Conservation (phyloP, 2,797 vertebrate genomes). For the Capromys pilorides region DNA sequence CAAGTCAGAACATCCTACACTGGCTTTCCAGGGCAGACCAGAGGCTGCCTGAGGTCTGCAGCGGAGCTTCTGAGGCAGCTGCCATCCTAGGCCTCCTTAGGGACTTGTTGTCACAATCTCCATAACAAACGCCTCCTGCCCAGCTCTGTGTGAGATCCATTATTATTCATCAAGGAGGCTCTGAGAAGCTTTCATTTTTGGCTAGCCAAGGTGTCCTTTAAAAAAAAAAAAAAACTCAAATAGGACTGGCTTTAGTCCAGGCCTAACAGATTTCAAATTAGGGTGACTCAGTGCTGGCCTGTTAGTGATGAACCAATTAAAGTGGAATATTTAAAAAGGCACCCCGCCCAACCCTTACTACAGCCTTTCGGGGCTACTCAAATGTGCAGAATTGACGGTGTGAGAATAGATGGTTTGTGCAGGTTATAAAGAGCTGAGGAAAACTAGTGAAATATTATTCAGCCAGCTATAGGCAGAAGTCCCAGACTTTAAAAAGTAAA, state of each 20-base stretch:
- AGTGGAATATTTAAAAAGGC: slow-evolving; percentile 72
- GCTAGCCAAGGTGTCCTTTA: slow-evolving; percentile 62
- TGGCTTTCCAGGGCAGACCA: slow-evolving; percentile 85
- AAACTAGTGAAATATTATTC: slow-evolving; percentile 33
- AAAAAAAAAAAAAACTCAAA: slow-evolving; percentile 67
- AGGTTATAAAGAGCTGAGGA: slow-evolving; percentile 32
- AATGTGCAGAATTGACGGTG: background rate
- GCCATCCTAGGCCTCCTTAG: slow-evolving; percentile 68
- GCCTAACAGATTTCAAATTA: slow-evolving; percentile 78
- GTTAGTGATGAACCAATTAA: slow-evolving; percentile 72
- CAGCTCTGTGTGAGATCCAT: slow-evolving; percentile 63
- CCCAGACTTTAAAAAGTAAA: background rate
- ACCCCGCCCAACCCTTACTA: slow-evolving; percentile 9
- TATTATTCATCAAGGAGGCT: slow-evolving; percentile 63
- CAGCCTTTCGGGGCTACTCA: background rate
- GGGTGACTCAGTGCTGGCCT: slow-evolving; percentile 81
- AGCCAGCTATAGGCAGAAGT: slow-evolving; percentile 30
- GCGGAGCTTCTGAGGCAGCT: slow-evolving; percentile 70
- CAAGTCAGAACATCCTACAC: slow-evolving; percentile 77
- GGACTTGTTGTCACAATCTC: slow-evolving; percentile 75
- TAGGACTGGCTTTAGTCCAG: slow-evolving; percentile 77
- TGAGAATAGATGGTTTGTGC: slow-evolving; percentile 21
- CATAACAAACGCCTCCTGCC: slow-evolving; percentile 69
- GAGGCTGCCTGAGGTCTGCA: slow-evolving; percentile 77
- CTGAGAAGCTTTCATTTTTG: slow-evolving; percentile 69